Conservation (phyloP, 2,113 vertebrate genomes). For the Microtus montanus region DNA sequence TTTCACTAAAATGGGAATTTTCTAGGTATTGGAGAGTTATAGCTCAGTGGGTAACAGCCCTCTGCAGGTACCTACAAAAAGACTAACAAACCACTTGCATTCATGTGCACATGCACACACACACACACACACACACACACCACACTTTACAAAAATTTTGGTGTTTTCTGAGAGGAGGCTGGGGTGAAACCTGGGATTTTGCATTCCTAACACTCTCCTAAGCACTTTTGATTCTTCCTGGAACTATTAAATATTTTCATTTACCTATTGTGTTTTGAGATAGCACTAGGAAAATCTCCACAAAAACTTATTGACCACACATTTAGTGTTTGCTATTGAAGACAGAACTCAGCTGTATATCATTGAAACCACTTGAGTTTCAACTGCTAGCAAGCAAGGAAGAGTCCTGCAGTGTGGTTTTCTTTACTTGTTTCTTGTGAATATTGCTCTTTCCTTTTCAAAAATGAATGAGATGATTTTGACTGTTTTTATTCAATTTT, state of each 20-base stretch:
- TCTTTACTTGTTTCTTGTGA: neutral
- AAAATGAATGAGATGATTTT: slow-evolving; percentile 33
- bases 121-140: neutral
- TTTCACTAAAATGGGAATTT: slow-evolving; percentile 15
- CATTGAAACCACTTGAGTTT: neutral
- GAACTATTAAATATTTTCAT: slow-evolving; percentile 4
- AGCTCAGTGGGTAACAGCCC: neutral
- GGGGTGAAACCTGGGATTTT: neutral
- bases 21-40: neutral
- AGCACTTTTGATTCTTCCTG: neutral
- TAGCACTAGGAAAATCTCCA: neutral
- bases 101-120: neutral
- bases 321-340: slow-evolving; percentile 34
- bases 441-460: slow-evolving; percentile 41
- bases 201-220: neutral
- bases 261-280: neutral
- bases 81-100: neutral
- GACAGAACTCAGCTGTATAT: neutral
- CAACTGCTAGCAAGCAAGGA: slow-evolving; percentile 26
- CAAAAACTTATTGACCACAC: neutral
- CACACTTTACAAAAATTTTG: neutral
- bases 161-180: neutral
- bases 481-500: slow-evolving; percentile 44
- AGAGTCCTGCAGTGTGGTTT: neutral
- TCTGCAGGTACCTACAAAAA: neutral